These are phyloP conservation scores for Poecilia wingei DNA, from an alignment of 2,797 vertebrate genomes.

Conservation along the genomic window DNA sequence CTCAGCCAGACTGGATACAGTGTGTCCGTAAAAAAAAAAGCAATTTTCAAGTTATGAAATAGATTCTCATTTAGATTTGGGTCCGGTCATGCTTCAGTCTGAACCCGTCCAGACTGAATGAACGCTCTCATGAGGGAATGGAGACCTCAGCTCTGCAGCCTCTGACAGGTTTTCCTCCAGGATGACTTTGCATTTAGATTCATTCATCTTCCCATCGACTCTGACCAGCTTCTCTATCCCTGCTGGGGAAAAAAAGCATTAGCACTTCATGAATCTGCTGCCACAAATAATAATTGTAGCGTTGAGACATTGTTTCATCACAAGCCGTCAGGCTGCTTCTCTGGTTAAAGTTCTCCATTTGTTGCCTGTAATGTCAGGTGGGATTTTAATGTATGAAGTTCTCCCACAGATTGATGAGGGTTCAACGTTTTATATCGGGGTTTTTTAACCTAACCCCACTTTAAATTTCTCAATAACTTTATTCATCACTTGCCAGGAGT, in stretches of 20 bases:
- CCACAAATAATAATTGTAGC: neutral
- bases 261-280: neutral
- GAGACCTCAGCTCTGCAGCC: neutral
- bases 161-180: neutral
- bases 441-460: neutral
- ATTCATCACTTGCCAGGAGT: neutral
- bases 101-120: neutral
- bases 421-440: neutral
- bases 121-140: neutral
- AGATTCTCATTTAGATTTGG: neutral
- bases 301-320: neutral
- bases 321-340: neutral
- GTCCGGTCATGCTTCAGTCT: neutral
- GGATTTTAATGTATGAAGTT: neutral
- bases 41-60: neutral
- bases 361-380: neutral
- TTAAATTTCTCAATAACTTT: neutral
- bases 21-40: neutral
- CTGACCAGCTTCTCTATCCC: neutral
- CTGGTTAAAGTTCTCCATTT: neutral
- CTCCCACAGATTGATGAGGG: neutral
- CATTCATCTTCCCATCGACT: neutral
- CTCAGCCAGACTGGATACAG: neutral
- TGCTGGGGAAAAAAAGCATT: no score
- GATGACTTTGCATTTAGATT: neutral